Conservation (phyloP, 2,113 vertebrate genomes). For the Theropithecus gelada region DNA sequence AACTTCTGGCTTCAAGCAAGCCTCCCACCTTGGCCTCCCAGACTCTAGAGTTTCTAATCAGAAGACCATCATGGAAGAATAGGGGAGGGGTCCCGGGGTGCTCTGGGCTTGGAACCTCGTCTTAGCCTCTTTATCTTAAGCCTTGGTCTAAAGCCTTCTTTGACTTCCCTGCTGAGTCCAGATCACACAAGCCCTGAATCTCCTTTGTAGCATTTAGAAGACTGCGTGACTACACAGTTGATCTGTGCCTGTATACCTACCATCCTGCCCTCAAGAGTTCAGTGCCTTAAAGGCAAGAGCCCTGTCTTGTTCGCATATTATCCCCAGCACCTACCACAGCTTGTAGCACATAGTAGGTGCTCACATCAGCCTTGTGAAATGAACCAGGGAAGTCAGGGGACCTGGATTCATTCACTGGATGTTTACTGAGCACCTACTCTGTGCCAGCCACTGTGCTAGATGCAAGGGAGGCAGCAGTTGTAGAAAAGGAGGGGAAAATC, state of each 20-base stretch:
- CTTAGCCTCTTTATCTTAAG: not conserved
- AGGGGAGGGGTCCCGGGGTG: rapidly evolving
- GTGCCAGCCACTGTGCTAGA: not conserved
- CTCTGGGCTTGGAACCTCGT: not conserved
- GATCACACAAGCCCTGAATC: not conserved
- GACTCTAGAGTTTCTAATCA: not conserved
- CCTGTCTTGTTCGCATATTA: not conserved
- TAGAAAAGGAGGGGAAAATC: not conserved
- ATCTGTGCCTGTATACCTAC: not conserved
- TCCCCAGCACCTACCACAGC: not conserved
- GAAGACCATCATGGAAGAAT: not conserved
- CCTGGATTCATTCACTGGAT: not conserved
- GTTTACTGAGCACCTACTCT: not conserved
- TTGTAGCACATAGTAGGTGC: not conserved
- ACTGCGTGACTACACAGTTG: rapidly evolving
- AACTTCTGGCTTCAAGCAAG: too few relatives aligned
- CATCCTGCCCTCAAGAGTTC: not conserved
- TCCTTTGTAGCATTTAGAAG: not conserved
- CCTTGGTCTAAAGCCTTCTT: not conserved
- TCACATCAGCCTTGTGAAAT: not conserved
- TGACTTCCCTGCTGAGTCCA: not conserved
- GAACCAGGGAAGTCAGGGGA: not conserved
- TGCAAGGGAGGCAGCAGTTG: not conserved
- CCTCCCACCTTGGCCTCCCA: not conserved
- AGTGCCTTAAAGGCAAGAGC: not conserved